Evolutionary conservation across 2,888 invertebrate genomes (phyloP), one percentile per base, ranked within the genome.

Genomic region (Polia nebulosa): DNA sequence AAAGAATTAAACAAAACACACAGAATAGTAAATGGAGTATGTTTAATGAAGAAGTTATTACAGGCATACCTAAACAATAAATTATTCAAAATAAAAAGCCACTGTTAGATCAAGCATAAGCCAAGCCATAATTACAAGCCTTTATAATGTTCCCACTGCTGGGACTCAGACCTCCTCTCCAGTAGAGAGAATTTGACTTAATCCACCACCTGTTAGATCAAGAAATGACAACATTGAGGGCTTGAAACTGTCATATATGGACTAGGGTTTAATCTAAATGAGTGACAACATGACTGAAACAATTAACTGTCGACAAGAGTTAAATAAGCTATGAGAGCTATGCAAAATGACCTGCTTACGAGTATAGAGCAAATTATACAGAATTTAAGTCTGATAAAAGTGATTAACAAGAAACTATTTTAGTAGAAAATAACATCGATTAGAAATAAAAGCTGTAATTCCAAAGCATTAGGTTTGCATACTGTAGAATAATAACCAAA

Each of bases 21-120:
- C 20, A 20, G 44, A 56, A 34, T 67, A 6, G 29, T 49, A 32
- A 41, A 47, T 55, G 20, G n/a, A 44, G n/a, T n/a, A n/a, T n/a
- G n/a, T n/a, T n/a, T n/a, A n/a, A n/a, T n/a, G n/a, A n/a, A n/a
- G 17, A 41, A 32, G 9, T 45, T 32, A 17, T 22, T 20, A 34
- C 11, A 36, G 45, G 25, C 34, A 9, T 22, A 47, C 32, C 6
- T 20, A 6, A 6, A n/a, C n/a, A n/a, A 39, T 39, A 5, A 49
- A 15, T 27, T 9, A 27, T 52, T 20, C 3, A 20, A 39, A 52
- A 22, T 9, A 29, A 7, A 41, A 39, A 20, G 4, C 34, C 20
- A 39, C 6, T 44, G 8, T 20, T 65, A 27, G 32, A 39, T 34
- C 22, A n/a, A n/a, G n/a, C n/a, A n/a, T n/a, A n/a, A n/a, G n/a